Evolutionary conservation across 2,113 vertebrate genomes (phyloP), one percentile per base, ranked within the genome.

Genomic region (Lethenteron camtschaticum): DNA sequence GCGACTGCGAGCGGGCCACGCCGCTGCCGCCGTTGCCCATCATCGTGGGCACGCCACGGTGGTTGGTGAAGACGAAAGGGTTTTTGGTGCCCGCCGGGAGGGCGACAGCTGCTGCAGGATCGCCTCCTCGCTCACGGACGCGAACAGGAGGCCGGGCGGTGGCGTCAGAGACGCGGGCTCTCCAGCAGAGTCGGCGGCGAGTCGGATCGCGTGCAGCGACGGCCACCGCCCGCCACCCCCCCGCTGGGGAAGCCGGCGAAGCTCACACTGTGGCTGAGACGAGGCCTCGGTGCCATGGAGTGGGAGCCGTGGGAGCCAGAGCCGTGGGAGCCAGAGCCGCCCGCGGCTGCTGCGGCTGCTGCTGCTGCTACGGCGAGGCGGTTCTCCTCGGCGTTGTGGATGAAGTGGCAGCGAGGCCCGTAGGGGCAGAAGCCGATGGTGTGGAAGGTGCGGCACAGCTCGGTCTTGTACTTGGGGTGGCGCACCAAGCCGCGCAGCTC

Each of bases 371-470:
- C 24, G 3, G 24, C 24, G 24, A 88, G 85, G 0, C 92, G 86
- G 70, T 90, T 87, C 80, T 97, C 91, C 77, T 96, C 92, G 0
- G 90, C 89, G 3, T 95, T 97, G 80, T 96, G 92, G 78, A 97
- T 96, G 85, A 97, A 97, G 81, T 96, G 92, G 82, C 92, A 97
- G 75, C 92, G 88, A 4, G 92, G 90, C 75, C 92, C 90, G 0
- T 96, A 96, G 0, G 91, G 92, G 77, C 89, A 97, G 80, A 95
- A 97, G 55, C 92, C 92, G 20, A 97, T 97, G 82, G 91, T 97
- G 81, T 97, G 92, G 84, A 96, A 97, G 75, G 92, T 97, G 82
- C 92, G 91, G 81, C 92, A 97, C 75, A 96, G 86, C 86, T 97
- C 92, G 1, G 92, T 97, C 81, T 97, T 97, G 85, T 97, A 97